Conservation (phyloP, 2,797 vertebrate species). For the Urocyon cinereoargenteus region DNA sequence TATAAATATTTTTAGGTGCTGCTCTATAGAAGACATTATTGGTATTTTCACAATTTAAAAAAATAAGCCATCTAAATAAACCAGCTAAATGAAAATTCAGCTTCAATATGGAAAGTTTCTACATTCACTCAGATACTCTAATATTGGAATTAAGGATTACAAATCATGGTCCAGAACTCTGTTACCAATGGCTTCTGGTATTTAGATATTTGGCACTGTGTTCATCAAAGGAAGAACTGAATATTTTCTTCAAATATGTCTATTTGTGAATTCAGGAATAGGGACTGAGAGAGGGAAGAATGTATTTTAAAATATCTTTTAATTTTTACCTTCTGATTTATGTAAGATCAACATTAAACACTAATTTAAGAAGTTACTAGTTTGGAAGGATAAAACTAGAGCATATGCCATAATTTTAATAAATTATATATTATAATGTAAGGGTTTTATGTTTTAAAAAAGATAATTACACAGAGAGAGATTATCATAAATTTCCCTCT, state of each 20-base stretch:
- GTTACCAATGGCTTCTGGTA: not conserved
- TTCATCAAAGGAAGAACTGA: slow-evolving; percentile 18
- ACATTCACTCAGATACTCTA: not conserved
- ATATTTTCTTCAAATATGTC: not conserved
- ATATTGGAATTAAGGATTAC: slow-evolving; percentile 21
- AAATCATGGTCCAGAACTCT: not conserved
- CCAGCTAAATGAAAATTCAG: not conserved
- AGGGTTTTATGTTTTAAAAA: slow-evolving; percentile 50
- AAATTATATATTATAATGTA: slow-evolving; percentile 7
- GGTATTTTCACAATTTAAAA: slow-evolving; percentile 49
- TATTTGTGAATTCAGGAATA: not conserved
- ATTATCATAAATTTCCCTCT: slow-evolving; percentile 26
- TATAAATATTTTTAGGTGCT: not conserved
- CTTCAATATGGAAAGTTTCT: not conserved
- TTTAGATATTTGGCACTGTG: not conserved
- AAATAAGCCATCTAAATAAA: slow-evolving; percentile 28
- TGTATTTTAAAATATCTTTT: not conserved
- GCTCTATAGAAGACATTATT: slow-evolving; percentile 4
- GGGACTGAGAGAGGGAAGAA: not conserved
- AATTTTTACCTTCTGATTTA: slow-evolving; percentile 15
- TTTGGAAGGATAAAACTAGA: slow-evolving; percentile 31
- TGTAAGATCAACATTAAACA: slow-evolving; percentile 12
- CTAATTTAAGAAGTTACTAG: slow-evolving; percentile 30
- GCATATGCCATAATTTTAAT: slow-evolving; percentile 3
- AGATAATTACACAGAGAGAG: not conserved